These are phyloP conservation scores for Drosophila affinis DNA, from an alignment of 2,888 invertebrate species.

Conservation along the genomic window DNA sequence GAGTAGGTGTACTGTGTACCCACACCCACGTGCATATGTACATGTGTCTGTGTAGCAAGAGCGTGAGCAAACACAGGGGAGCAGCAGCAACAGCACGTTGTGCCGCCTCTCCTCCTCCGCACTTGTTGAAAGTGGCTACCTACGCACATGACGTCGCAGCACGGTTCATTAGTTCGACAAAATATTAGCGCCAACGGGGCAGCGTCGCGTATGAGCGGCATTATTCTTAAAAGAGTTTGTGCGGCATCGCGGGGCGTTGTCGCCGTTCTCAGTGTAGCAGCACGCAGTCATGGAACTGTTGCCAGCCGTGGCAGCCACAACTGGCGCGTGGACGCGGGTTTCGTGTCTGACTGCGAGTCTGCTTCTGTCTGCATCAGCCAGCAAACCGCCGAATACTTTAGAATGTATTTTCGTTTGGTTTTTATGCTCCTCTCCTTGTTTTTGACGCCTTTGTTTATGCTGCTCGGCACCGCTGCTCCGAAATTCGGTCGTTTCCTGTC, in stretches of 20 bases:
- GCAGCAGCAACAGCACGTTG: neutral
- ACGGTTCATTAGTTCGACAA: constrained; percentile 68
- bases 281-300: constrained; percentile 13
- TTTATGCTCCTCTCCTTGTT: constrained; percentile 15
- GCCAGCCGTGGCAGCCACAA: constrained; percentile 49
- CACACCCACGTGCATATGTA: constrained; percentile 1
- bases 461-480: constrained; percentile 23
- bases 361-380: neutral
- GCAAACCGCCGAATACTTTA: constrained; percentile 17
- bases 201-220: constrained; percentile 68
- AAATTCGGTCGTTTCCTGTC: constrained; percentile 25
- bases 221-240: constrained; percentile 51
- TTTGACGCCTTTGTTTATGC: constrained; percentile 39
- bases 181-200: constrained; percentile 67
- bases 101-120: neutral
- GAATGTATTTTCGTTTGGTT: constrained; percentile 15
- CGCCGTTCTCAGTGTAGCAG: constrained; percentile 9
- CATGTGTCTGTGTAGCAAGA: constrained; percentile 1
- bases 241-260: neutral
- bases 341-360: neutral
- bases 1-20: constrained; percentile 6
- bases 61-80: constrained; percentile 36
- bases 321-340: constrained; percentile 32
- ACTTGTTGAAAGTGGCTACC: constrained; percentile 31
- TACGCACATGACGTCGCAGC: constrained; percentile 52